A percentile compares a stretch with the other conserved stretches of the same genome.
These are phyloP conservation scores for Spodoptera litura DNA, from an alignment of 1,140 invertebrate genomes.

Conservation along the genomic window DNA sequence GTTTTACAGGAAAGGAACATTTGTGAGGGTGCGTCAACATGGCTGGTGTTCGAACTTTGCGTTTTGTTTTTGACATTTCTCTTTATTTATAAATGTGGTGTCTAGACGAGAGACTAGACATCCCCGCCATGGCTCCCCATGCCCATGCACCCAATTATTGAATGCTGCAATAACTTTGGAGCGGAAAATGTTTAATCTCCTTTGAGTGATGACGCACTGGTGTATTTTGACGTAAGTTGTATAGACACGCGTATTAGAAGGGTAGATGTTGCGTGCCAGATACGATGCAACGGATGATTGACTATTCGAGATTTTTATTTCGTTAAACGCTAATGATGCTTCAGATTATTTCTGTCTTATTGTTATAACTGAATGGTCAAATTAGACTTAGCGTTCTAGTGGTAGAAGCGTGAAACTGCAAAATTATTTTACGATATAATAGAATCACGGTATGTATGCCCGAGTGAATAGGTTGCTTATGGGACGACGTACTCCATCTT, in stretches of 20 bases:
- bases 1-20: conserved; percentile 41
- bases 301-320: too few relatives aligned
- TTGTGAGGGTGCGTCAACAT: conserved; percentile 29
- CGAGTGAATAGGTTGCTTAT: too few relatives aligned
- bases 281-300: background rate
- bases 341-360: too few relatives aligned
- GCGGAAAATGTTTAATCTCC: conserved; percentile 67
- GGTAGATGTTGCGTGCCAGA: conserved; percentile 8
- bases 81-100: conserved; percentile 40
- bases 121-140: background rate
- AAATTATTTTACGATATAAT: too few relatives aligned
- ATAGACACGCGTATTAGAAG: conserved; percentile 22
- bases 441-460: too few relatives aligned
- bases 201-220: conserved; percentile 69
- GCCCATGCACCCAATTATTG: conserved; percentile 52
- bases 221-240: conserved; percentile 52
- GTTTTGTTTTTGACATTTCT: conserved; percentile 26
- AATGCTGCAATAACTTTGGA: conserved; percentile 57
- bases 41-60: background rate
- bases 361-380: too few relatives aligned
- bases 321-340: too few relatives aligned
- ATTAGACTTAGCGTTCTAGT: too few relatives aligned
- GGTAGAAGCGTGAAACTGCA: too few relatives aligned
- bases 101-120: conserved; percentile 48
- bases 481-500: too few relatives aligned